Evolutionary conservation across 2,113 vertebrate species (phyloP).

Genomic region (Narcine bancroftii): DNA sequence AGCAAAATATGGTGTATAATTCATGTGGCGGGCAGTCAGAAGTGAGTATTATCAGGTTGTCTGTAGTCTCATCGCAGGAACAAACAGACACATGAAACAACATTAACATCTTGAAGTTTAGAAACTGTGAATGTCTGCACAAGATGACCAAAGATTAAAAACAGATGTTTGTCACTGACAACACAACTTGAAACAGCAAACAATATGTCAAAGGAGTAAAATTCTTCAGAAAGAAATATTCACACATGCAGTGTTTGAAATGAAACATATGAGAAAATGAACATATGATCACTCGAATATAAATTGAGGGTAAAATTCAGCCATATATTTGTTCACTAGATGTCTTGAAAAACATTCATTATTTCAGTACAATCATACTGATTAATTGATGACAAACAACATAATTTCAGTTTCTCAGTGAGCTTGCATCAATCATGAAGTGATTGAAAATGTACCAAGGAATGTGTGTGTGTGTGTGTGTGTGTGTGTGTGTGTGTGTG

Average conservation of each 20-base stretch:
- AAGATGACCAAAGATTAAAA: constrained; percentile 23
- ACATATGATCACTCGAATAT: background rate
- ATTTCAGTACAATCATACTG: background rate
- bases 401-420: background rate
- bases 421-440: background rate
- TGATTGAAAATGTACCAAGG: background rate
- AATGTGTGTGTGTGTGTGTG: background rate
- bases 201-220: background rate
- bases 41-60: background rate
- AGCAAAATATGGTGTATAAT: constrained; percentile 11
- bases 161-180: background rate
- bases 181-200: background rate
- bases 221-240: constrained; percentile 15
- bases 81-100: background rate
- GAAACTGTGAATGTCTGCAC: background rate
- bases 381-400: background rate
- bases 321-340: background rate
- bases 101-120: constrained; percentile 9
- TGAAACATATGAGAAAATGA: background rate
- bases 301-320: background rate
- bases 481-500: background rate
- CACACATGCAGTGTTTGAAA: background rate
- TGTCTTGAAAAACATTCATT: background rate
- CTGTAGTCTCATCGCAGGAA: background rate
- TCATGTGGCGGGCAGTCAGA: background rate